These are phyloP conservation scores for Erythrocercus mccallii DNA, from an alignment of 2,113 vertebrate species.

Conservation along the genomic window DNA sequence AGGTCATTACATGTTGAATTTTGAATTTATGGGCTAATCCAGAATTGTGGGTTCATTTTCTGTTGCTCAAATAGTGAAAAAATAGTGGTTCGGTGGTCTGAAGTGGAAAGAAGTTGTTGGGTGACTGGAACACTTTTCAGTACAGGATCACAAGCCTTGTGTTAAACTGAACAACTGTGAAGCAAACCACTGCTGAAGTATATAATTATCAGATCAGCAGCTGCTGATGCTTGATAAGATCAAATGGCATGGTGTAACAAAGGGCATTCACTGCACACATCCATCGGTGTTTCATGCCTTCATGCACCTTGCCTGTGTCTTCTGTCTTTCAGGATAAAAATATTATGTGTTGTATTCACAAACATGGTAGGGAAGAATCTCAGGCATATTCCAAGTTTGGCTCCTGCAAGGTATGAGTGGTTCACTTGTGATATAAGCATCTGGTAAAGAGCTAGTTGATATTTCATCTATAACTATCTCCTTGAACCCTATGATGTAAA, in stretches of 20 bases:
- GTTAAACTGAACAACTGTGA: not conserved
- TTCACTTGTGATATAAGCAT: not conserved
- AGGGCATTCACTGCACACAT: not conserved
- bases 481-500: not conserved
- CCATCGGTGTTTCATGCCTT: not conserved
- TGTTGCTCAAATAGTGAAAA: not conserved
- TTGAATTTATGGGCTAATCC: not conserved
- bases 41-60: not conserved
- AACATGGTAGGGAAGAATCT: not conserved
- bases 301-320: not conserved
- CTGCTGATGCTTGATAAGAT: not conserved
- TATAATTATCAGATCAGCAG: not conserved
- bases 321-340: rapidly evolving
- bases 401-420: not conserved
- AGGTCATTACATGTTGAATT: not conserved
- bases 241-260: rapidly evolving
- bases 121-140: not conserved
- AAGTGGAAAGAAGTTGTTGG: not conserved
- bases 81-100: not conserved
- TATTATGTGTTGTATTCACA: not conserved
- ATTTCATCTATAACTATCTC: not conserved
- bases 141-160: not conserved
- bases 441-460: not conserved
- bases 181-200: not conserved
- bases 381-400: not conserved